phyloP scores from a whole-genome alignment of 2,888 invertebrate genomes.

The Anorthoa munda region DNA sequence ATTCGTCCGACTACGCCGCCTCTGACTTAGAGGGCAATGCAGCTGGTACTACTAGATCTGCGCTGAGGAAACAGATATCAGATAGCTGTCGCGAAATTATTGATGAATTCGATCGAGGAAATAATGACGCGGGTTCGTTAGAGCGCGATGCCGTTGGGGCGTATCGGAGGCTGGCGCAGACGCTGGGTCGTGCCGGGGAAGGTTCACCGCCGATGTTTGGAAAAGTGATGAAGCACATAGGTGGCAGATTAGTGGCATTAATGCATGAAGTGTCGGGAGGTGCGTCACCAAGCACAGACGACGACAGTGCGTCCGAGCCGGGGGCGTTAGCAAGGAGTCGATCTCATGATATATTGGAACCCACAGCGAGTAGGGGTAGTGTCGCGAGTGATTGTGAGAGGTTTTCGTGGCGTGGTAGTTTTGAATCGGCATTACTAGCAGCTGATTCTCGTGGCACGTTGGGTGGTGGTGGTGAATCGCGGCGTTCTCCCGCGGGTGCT shows the following conservation, averaged over 20 bases:
- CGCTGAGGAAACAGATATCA: constrained; percentile 95
- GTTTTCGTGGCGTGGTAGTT: constrained; percentile 98
- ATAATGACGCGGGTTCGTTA: constrained; percentile 90
- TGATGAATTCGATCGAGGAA: constrained; percentile 95
- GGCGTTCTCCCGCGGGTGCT: constrained; percentile 96
- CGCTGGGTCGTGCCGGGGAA: constrained; percentile 94
- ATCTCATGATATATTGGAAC: constrained; percentile 95
- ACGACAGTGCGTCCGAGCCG: constrained; percentile 93
- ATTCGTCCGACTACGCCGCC: constrained; percentile 97
- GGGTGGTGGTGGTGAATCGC: constrained; percentile 94
- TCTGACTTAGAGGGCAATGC: constrained; percentile 95
- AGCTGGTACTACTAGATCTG: constrained; percentile 92
- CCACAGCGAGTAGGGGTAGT: constrained; percentile 90
- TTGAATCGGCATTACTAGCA: constrained; percentile 97
- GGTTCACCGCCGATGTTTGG: constrained; percentile 96
- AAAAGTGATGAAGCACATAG: constrained; percentile 98
- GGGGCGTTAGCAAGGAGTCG: constrained; percentile 94
- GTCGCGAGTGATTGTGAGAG: constrained; percentile 97
- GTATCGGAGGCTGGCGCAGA: constrained; percentile 96
- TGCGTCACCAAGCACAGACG: constrained; percentile 93
- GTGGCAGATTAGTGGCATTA: constrained; percentile 95
- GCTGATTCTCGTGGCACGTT: constrained; percentile 96
- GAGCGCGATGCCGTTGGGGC: constrained; percentile 95
- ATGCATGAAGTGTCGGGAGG: constrained; percentile 98
- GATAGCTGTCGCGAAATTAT: constrained; percentile 97